Base-by-base conservation (phyloP, 2,113 vertebrate species). In the Coptodon bakossiorum region DNA sequence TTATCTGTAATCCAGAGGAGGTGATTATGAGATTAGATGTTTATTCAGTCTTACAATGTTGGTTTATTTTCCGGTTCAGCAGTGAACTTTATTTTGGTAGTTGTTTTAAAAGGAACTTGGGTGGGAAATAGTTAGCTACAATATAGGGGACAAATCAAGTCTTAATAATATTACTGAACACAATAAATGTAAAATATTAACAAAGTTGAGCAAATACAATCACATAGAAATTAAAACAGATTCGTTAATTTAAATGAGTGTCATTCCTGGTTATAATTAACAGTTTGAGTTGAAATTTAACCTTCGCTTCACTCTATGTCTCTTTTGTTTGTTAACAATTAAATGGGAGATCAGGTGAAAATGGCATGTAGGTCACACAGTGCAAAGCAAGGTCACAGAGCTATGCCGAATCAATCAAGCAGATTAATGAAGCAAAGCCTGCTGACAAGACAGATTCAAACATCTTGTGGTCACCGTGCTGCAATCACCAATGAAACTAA, bases 1-100 rank as follows among this genome's bases (percentile, higher is more conserved):
- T 93, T 92, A 86, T 93, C 83, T 89, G 71, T 88, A 92, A 92
- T 92, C 88, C 90, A 89, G 78, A 87, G 90, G 87, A 78, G 81
- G 80, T 86, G 86, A 88, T 92, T 89, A 83, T 85, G 45, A 91
- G 85, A 92, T 90, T 85, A 89, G 40, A 91, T 90, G 57, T 92
- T 92, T 89, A 68, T 88, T 91, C 80, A 63, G 83, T 89, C 6
- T 87, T 50, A 66, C 78, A 80, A 40, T 81, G 63, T 68, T 63
- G 73, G 31, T 22, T 87, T 85, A 27, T 27, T 59, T 48, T 85
- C 45, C 38, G 36, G 29, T 89, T 85, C 81, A 89, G 61, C 79
- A 12, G 68, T 22, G 78, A 50, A 56, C 86, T 48, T 48, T 31
- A 50, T 84, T 76, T 90, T 88, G 83, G 10, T 63, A 90, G 90